A percentile compares a stretch with the other conserved stretches of the same genome.
Conservation (phyloP, 2,888 invertebrate genomes). For the Balanococcus diminutus region DNA sequence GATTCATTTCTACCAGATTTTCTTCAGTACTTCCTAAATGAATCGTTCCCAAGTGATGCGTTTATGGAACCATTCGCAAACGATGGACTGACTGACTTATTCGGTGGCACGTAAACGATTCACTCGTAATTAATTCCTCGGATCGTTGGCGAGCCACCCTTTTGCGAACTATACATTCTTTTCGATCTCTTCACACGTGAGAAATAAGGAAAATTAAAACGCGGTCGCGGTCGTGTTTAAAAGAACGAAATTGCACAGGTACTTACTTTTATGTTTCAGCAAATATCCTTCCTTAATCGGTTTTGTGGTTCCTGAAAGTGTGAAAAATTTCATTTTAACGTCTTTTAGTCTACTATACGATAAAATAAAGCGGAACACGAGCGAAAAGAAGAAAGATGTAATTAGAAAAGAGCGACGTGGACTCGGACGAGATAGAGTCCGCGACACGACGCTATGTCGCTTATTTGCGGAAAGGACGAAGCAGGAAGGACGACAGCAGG, state of each 20-base stretch:
- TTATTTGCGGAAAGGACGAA: not conserved
- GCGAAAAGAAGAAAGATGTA: not conserved
- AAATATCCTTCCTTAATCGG: slow-evolving; percentile 79
- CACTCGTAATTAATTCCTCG: too few species aligned
- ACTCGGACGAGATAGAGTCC: not conserved
- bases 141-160: too few species aligned
- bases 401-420: not conserved
- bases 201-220: too few species aligned
- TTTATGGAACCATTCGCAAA: too few species aligned
- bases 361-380: not conserved
- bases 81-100: too few species aligned
- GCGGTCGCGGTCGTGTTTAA: too few species aligned
- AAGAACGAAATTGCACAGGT: not conserved
- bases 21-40: too few species aligned
- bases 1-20: too few species aligned
- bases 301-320: slow-evolving; percentile 64
- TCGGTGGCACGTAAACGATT: too few species aligned
- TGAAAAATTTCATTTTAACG: slow-evolving; percentile 12
- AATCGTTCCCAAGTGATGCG: too few species aligned
- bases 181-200: too few species aligned
- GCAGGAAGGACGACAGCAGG: not conserved
- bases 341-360: not conserved
- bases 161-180: too few species aligned
- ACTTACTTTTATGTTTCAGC: slow-evolving; percentile 78
- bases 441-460: not conserved